Base-by-base conservation (phyloP, 2,888 invertebrate species). In the Dynastes grantii region DNA sequence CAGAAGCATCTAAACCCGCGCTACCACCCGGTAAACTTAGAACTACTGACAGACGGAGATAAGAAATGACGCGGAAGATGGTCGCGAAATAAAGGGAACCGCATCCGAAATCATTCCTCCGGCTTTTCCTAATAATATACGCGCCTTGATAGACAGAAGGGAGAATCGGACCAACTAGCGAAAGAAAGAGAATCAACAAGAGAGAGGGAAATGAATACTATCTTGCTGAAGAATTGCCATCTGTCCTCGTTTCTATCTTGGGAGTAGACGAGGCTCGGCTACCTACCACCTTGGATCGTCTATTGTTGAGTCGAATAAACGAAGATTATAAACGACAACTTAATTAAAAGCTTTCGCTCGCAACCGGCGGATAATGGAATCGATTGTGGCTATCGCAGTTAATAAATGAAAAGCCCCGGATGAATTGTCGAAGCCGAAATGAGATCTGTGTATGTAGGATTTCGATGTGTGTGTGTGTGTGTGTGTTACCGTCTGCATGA, bases 1-100 rank as follows among this genome's bases (percentile, higher is more conserved):
- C 13, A 32, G 64, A 2, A 51, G 51, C 3, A 9, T 13, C 2
- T 13, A n/a, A 16, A 55, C 27, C 3, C 22, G 22, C 6, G 61
- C 29, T 6, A 27, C 49, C 32, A 37, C 32, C 32, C 45, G 49
- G 68, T 58, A 58, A 49, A 53, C 37, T 29, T 27, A 67, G 58
- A 61, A 76, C 76, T 76, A 76, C 79, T 79, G 79, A 76, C 79
- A 70, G 67, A 16, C 53, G 9, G 68, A 75, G 79, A 79, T 79
- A 79, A 79, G 79, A 16, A 55, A 29, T 29, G 29, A 29, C 61
- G 29, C 45, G 9, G 67, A 51, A 76, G 78, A 78, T 53, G 76
- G 63, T 55, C 37, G 63, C 53, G 58, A 68, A 76, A 68, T 67
- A 67, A 76, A 67, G 55, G 67, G 76, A 76, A 67, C 49, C 49